These are phyloP conservation scores for Taxidea taxus DNA, from an alignment of 2,113 vertebrate species.

Conservation along the genomic window DNA sequence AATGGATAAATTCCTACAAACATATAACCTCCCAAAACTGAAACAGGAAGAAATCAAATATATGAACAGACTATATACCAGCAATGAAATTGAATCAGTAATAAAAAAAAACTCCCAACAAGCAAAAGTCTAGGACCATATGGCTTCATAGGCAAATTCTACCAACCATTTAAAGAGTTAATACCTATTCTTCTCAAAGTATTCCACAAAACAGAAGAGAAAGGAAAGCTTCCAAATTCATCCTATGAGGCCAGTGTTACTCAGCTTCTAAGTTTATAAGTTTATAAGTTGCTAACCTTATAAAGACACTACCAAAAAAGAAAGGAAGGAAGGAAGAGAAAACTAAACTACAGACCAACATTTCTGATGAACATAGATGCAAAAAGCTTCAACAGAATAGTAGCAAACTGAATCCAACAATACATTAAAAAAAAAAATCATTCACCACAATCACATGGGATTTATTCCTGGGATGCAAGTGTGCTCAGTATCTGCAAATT, in stretches of 20 bases:
- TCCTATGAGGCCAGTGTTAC: background rate
- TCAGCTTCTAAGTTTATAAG: too few species aligned
- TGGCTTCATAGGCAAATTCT: too few species aligned
- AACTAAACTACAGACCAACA: background rate
- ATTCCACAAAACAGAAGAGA: background rate
- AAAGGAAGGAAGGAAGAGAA: background rate
- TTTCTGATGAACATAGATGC: background rate
- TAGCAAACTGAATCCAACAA: background rate
- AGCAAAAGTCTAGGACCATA: too few species aligned
- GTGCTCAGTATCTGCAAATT: background rate
- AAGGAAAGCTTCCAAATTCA: background rate
- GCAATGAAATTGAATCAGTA: too few species aligned
- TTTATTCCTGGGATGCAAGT: background rate
- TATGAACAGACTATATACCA: too few species aligned
- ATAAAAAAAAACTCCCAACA: too few species aligned
- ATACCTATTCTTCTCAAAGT: background rate
- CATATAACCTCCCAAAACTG: background rate
- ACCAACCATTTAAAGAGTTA: too few species aligned
- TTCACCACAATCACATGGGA: background rate
- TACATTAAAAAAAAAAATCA: background rate
- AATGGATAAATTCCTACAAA: background rate
- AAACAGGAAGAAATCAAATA: too few species aligned
- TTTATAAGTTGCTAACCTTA: background rate
- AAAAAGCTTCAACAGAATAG: background rate
- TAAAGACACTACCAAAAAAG: background rate